Percentiles rank a stretch among this genome's conserved stretches.
Evolutionary conservation across 2,888 invertebrate species (phyloP).

Genomic region (Lasioglossum malachurum): DNA sequence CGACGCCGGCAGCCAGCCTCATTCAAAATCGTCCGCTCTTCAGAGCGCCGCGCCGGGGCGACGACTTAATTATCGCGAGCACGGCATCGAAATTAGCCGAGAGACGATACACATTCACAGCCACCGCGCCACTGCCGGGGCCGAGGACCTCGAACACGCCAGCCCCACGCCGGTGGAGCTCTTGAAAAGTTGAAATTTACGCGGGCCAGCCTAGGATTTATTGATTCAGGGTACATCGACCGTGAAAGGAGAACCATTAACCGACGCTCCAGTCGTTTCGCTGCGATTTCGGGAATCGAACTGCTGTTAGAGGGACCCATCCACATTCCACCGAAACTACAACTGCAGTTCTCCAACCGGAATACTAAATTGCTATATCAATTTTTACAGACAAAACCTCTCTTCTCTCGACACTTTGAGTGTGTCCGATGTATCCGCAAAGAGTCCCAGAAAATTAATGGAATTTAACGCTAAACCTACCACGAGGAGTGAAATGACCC

Average conservation of each 20-base stretch:
- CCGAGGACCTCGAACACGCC: background rate
- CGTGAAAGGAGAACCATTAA: slow-evolving; percentile 17
- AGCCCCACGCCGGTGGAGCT: background rate
- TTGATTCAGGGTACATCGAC: slow-evolving; percentile 10
- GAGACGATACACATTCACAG: slow-evolving; percentile 24
- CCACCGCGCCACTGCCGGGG: background rate
- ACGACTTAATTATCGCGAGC: slow-evolving; percentile 44
- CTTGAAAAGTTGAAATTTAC: slow-evolving; percentile 10
- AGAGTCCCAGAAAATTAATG: background rate
- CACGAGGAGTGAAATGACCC: too few species aligned
- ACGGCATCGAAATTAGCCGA: slow-evolving; percentile 30
- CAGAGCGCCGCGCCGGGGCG: slow-evolving; percentile 2
- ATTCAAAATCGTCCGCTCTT: slow-evolving; percentile 42
- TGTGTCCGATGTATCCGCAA: background rate
- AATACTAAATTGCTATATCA: background rate
- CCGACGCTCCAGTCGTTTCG: background rate
- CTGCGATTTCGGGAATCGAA: background rate
- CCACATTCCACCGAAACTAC: background rate
- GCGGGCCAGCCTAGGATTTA: background rate
- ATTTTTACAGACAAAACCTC: background rate
- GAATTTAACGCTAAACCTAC: background rate
- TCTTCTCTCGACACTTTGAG: background rate
- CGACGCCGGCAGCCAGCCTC: slow-evolving; percentile 10
- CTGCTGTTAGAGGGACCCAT: background rate
- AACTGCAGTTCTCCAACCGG: background rate